Conservation (phyloP, 2,888 invertebrate species). For the Lapara coniferarum region DNA sequence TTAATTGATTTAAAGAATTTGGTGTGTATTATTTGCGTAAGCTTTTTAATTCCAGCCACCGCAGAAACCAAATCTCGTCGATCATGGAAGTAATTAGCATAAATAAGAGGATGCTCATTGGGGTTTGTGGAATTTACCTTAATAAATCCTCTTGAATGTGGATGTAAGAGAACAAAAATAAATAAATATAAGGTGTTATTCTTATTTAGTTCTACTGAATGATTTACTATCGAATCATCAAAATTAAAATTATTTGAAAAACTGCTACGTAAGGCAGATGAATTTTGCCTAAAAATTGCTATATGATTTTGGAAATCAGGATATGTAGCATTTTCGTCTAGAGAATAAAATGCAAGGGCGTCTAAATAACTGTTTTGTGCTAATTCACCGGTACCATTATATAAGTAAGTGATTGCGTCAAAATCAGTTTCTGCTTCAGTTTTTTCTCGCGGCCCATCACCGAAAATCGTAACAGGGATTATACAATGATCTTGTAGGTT, state of each 20-base stretch:
- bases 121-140: constrained; percentile 82
- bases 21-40: constrained; percentile 53
- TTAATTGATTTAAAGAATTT: constrained; percentile 53
- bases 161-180: constrained; percentile 68
- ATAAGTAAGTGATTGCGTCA: constrained; percentile 73
- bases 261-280: background rate
- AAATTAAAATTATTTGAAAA: constrained; percentile 50
- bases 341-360: constrained; percentile 58
- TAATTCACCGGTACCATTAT: constrained; percentile 76
- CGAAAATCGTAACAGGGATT: constrained; percentile 63
- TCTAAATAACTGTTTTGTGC: constrained; percentile 81
- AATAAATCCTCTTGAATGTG: constrained; percentile 81
- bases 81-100: constrained; percentile 85
- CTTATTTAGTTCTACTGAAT: constrained; percentile 49
- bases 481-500: constrained; percentile 82
- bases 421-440: constrained; percentile 47
- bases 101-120: constrained; percentile 82
- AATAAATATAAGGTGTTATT: constrained; percentile 57
- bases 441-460: constrained; percentile 49
- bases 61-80: constrained; percentile 73
- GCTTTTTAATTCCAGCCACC: constrained; percentile 52
- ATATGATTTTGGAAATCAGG: constrained; percentile 61
- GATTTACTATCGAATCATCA: constrained; percentile 46
- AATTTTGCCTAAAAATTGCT: constrained; percentile 54
- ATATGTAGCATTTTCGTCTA: constrained; percentile 49